Evolutionary conservation across 2,888 invertebrate species (phyloP).

Genomic region (Enchytraeus crypticus): DNA sequence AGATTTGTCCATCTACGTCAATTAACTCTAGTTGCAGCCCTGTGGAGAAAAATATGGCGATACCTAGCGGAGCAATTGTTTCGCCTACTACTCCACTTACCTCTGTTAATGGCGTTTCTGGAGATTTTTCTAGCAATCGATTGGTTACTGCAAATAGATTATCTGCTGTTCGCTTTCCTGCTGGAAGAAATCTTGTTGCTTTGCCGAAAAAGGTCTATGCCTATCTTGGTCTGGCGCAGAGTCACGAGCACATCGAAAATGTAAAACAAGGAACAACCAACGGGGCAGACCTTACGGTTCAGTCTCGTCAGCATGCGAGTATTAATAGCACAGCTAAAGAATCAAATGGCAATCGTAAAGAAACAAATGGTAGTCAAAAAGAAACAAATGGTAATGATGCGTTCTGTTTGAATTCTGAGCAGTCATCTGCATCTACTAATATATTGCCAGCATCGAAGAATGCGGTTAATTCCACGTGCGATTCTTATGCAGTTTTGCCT

Average conservation of each 20-base stretch:
- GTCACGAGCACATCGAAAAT: constrained; percentile 6
- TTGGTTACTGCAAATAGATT: no score
- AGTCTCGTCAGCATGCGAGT: no score
- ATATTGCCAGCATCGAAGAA: not conserved
- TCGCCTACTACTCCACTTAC: not conserved
- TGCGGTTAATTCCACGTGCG: not conserved
- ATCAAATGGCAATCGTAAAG: no score
- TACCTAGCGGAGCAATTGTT: not conserved
- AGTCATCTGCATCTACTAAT: no score
- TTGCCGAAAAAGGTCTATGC: constrained; percentile 5
- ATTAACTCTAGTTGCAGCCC: no score
- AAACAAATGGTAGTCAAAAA: no score
- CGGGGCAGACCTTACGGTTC: not conserved
- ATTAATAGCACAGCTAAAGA: no score
- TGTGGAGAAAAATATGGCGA: no score
- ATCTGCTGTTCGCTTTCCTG: not conserved
- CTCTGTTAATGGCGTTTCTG: not conserved
- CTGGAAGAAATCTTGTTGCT: not conserved
- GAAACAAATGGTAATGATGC: not conserved
- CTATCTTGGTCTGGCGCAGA: constrained; percentile 5
- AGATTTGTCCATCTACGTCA: no score
- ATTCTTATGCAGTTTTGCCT: not conserved
- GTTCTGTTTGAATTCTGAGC: not conserved
- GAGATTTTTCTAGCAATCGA: not conserved
- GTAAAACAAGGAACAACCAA: no score